Conservation (phyloP, 35 echinoderm and acorn worm species). For the Apostichopus parvimensis region DNA sequence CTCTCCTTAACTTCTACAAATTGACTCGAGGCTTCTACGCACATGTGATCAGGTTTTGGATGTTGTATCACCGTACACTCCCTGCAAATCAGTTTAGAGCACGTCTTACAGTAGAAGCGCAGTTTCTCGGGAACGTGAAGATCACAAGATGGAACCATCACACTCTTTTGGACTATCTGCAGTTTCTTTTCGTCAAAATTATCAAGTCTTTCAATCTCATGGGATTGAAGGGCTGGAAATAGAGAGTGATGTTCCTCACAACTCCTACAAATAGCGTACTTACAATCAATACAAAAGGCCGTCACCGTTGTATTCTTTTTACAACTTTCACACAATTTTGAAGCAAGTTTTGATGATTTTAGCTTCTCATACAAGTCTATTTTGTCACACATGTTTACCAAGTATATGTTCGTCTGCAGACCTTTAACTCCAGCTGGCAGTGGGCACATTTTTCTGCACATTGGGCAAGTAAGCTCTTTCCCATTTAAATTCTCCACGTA, state of each 20-base stretch:
- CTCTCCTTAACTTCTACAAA: not conserved
- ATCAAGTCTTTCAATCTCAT: not conserved
- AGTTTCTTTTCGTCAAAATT: not conserved
- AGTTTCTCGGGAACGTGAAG: slow-evolving; percentile 34
- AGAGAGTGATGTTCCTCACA: slow-evolving; percentile 1
- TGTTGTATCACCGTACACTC: slow-evolving; percentile 66
- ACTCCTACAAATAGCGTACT: not conserved
- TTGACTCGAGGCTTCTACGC: slow-evolving; percentile 15
- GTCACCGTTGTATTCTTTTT: not conserved
- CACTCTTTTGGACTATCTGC: not conserved
- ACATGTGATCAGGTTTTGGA: slow-evolving; percentile 41
- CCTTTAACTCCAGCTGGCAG: not conserved
- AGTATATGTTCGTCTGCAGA: slow-evolving; percentile 16
- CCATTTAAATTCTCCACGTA: not conserved
- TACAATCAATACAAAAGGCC: too few species aligned
- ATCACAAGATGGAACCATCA: slow-evolving; percentile 11
- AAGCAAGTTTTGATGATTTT: not conserved
- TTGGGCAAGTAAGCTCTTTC: not conserved
- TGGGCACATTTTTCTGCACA: not conserved
- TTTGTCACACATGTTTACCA: not conserved
- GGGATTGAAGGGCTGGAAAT: not conserved
- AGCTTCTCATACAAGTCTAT: slow-evolving; percentile 30
- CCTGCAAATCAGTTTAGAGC: slow-evolving; percentile 53
- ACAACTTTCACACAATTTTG: not conserved
- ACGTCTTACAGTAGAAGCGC: slow-evolving; percentile 64